Conservation (phyloP, 2,113 vertebrate species). For the Rhinolophus ferrumequinum region DNA sequence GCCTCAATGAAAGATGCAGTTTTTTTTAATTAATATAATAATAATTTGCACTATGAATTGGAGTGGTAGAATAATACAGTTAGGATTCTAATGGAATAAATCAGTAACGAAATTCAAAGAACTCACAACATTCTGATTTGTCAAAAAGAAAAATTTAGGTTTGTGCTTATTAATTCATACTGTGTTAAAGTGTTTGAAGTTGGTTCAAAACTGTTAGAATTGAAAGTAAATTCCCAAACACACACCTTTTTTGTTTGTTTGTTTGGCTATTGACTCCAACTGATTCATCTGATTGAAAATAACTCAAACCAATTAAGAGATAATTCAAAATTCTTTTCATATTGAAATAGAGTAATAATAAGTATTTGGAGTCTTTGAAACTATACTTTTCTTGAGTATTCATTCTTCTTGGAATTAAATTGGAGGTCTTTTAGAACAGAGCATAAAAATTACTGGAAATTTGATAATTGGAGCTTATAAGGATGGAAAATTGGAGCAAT, state of each 20-base stretch:
- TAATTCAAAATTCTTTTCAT: slow-evolving; percentile 4
- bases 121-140: background rate
- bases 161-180: background rate
- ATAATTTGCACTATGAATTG: background rate
- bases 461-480: background rate
- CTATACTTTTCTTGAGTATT: background rate
- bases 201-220: background rate
- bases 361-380: slow-evolving; percentile 23
- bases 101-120: background rate
- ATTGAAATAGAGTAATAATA: background rate
- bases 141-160: background rate
- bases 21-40: slow-evolving; percentile 1
- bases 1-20: background rate
- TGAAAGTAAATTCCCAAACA: background rate
- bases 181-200: background rate
- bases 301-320: background rate
- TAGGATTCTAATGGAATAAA: background rate
- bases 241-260: background rate
- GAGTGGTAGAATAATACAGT: background rate
- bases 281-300: background rate
- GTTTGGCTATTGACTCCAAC: background rate
- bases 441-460: background rate
- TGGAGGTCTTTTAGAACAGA: background rate
- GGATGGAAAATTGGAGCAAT: background rate
- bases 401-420: background rate